These are phyloP conservation scores for Zoroaster sp. DNA, from an alignment of 53 echinoderm and acorn worm genomes.

Conservation along the genomic window DNA sequence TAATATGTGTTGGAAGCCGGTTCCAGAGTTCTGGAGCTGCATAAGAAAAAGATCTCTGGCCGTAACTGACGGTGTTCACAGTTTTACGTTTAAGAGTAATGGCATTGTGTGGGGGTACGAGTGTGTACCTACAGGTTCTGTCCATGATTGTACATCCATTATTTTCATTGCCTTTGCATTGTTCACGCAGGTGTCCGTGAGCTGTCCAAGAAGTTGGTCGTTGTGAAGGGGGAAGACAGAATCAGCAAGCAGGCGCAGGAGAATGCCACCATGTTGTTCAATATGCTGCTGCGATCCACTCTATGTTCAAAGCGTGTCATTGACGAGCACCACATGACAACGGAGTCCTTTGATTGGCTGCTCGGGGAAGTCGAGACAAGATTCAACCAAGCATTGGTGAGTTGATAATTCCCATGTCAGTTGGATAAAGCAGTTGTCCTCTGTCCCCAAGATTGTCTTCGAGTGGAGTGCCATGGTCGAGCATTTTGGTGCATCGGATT, in stretches of 20 bases:
- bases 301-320: constrained; percentile 78
- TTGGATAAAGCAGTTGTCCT: no score
- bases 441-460: no score
- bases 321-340: constrained; percentile 81
- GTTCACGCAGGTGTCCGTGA: constrained; percentile 72
- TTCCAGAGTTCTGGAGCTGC: no score
- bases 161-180: background rate
- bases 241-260: constrained; percentile 98
- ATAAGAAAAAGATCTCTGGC: no score
- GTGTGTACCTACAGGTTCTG: no score
- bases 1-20: no score
- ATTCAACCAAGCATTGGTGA: constrained; percentile 92
- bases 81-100: no score
- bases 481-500: no score
- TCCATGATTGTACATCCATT: background rate
- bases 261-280: constrained; percentile 95
- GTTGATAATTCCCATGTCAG: no score
- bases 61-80: no score
- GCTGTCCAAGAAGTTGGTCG: constrained; percentile 77
- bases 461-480: no score
- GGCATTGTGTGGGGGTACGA: no score
- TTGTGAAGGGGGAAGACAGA: constrained; percentile 92
- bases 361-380: constrained; percentile 96
- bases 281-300: constrained; percentile 85
- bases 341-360: constrained; percentile 93